Conservation (phyloP, 2,888 invertebrate genomes). For the Conomelus anceps region DNA sequence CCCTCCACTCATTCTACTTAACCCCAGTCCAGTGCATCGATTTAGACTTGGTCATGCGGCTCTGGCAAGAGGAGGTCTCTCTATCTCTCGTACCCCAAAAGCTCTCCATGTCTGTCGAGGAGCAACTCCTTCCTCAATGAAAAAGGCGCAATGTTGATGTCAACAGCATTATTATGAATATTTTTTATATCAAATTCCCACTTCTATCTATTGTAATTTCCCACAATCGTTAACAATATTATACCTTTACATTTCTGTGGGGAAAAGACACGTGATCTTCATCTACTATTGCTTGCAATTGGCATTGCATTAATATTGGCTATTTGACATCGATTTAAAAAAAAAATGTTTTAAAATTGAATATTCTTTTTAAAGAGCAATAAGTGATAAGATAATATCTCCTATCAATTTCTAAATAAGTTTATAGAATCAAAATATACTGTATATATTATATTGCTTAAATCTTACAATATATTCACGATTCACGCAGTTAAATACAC, state of each 20-base stretch:
- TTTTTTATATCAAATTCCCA: not conserved
- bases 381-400: too few species aligned
- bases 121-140: not conserved
- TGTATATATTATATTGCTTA: too few species aligned
- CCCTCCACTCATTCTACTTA: not conserved
- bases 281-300: not conserved
- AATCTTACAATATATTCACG: too few species aligned
- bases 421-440: not conserved
- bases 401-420: not conserved
- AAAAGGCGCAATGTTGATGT: not conserved
- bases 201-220: not conserved
- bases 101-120: not conserved
- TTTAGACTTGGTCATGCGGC: not conserved
- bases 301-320: too few species aligned
- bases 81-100: not conserved
- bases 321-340: too few species aligned
- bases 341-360: too few species aligned
- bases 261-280: not conserved
- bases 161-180: not conserved
- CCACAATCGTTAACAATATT: not conserved
- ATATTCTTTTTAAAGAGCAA: too few species aligned
- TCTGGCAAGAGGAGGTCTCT: not conserved
- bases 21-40: not conserved
- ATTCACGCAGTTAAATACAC: too few species aligned
- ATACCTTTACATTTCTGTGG: not conserved